Conservation (phyloP, 1,140 invertebrate species). For the Zaprionus kolodkinae region DNA sequence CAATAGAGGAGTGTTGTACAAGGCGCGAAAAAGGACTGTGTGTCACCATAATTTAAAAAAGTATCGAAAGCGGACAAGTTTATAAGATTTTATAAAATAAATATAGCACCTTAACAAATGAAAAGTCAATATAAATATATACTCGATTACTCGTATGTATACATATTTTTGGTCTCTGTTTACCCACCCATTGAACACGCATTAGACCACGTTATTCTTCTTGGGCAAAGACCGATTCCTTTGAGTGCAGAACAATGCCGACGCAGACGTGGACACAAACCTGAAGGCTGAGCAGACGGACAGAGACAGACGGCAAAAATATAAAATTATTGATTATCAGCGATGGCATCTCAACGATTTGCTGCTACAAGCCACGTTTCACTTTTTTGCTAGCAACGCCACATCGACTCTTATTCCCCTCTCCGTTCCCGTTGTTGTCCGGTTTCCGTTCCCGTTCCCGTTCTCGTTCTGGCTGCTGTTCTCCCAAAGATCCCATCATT, state of each 20-base stretch:
- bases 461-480: slow-evolving; percentile 11
- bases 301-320: slow-evolving; percentile 66
- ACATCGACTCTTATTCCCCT: slow-evolving; percentile 14
- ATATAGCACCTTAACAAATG: too few relatives aligned
- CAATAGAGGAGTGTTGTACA: too few relatives aligned
- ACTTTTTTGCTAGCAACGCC: slow-evolving; percentile 38
- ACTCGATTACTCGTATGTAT: too few relatives aligned
- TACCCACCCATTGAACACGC: background rate
- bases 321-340: slow-evolving; percentile 83
- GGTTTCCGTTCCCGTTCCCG: slow-evolving; percentile 1
- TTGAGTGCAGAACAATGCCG: slow-evolving; percentile 39
- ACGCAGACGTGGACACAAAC: slow-evolving; percentile 7
- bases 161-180: background rate
- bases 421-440: background rate
- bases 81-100: too few relatives aligned
- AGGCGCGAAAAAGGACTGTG: too few relatives aligned
- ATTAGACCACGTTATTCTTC: background rate
- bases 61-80: background rate
- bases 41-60: too few relatives aligned
- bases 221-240: slow-evolving; percentile 1
- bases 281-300: background rate
- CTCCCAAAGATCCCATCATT: slow-evolving; percentile 72
- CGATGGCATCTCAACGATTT: slow-evolving; percentile 76
- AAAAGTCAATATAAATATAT: too few relatives aligned
- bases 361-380: slow-evolving; percentile 64